Percentiles rank a stretch among this genome's conserved stretches.
Evolutionary conservation across 2,888 invertebrate species (phyloP).

Genomic region (Protonemura montana): DNA sequence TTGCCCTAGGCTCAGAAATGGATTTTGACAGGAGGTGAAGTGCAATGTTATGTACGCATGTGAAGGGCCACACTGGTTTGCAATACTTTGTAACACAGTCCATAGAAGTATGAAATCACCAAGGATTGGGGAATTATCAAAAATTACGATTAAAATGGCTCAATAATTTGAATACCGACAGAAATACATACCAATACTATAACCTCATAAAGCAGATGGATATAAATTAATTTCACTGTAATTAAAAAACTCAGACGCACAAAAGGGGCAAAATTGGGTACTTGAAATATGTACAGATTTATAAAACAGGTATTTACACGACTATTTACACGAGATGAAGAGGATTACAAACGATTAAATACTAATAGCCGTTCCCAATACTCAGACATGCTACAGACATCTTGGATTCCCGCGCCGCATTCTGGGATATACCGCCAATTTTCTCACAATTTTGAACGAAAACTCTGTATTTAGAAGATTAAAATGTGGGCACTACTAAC

Average conservation of each 20-base stretch:
- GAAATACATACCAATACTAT: slow-evolving; percentile 22
- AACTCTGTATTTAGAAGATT: too few species aligned
- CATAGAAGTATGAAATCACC: too few species aligned
- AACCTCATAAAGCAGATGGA: slow-evolving; percentile 13
- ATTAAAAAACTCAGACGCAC: not conserved
- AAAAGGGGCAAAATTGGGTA: not conserved
- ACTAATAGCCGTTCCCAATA: slow-evolving; percentile 31
- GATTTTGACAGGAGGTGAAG: not conserved
- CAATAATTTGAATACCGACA: not conserved
- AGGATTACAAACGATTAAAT: slow-evolving; percentile 41
- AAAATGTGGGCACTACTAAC: too few species aligned
- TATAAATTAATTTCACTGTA: slow-evolving; percentile 18
- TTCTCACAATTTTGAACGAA: too few species aligned
- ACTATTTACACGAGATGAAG: not conserved
- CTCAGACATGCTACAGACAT: slow-evolving; percentile 44
- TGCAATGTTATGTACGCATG: not conserved
- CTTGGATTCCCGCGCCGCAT: not conserved
- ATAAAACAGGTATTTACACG: slow-evolving; percentile 32
- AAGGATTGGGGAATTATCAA: too few species aligned
- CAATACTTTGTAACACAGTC: too few species aligned
- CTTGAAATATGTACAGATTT: slow-evolving; percentile 1
- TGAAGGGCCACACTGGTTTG: not conserved
- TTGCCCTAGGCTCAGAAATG: not conserved
- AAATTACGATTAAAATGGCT: not conserved
- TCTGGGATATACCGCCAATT: not conserved